These are phyloP conservation scores for Pristionchus mayeri DNA, from an alignment of 2,888 invertebrate genomes.

Conservation along the genomic window DNA sequence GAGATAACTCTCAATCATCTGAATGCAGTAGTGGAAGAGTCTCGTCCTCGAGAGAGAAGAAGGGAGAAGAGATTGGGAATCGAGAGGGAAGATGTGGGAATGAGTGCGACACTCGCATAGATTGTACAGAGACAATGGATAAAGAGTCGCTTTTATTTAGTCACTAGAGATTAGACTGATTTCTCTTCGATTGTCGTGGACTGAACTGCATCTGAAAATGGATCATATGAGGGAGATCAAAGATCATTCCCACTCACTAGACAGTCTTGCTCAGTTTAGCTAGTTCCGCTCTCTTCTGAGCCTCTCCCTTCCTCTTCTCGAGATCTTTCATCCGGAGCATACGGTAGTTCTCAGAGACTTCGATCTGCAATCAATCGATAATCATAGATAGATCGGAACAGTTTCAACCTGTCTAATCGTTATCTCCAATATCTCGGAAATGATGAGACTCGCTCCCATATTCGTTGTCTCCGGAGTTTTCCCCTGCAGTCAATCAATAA, in stretches of 20 bases:
- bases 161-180: conserved; percentile 36
- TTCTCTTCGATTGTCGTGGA: conserved; percentile 18
- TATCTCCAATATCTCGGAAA: conserved; percentile 53
- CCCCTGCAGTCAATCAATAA: conserved; percentile 61
- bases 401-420: conserved; percentile 55
- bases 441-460: conserved; percentile 61
- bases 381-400: background rate
- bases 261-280: background rate
- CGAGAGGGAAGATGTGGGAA: background rate
- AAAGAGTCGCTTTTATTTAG: conserved; percentile 36
- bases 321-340: conserved; percentile 57
- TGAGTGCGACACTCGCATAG: conserved; percentile 15
- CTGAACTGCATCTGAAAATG: background rate
- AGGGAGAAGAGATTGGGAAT: conserved; percentile 28
- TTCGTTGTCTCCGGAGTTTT: conserved; percentile 53
- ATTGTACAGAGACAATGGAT: background rate
- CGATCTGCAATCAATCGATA: conserved; percentile 52
- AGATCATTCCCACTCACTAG: background rate
- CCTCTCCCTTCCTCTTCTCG: conserved; percentile 51
- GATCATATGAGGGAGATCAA: background rate
- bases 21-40: conserved; percentile 20
- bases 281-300: conserved; percentile 39
- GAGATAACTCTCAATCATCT: conserved; percentile 8
- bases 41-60: background rate
- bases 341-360: conserved; percentile 61